Evolutionary conservation across 1,140 invertebrate species (phyloP).

Genomic region (Dinoponera quadriceps): DNA sequence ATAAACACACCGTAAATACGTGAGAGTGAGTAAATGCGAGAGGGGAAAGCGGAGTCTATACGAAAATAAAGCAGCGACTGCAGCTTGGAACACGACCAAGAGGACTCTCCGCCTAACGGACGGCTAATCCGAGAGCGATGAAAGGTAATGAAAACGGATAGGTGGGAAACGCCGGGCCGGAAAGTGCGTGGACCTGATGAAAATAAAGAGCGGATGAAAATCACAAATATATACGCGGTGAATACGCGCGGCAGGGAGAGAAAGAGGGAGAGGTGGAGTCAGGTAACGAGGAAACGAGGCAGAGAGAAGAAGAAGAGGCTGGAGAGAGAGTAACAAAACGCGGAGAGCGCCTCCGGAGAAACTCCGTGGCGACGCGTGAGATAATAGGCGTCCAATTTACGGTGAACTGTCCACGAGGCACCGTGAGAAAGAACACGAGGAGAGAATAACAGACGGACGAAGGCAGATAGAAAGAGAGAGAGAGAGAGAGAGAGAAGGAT

Average conservation of each 20-base stretch:
- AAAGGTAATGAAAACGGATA: conserved; percentile 37
- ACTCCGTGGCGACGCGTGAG: conserved; percentile 40
- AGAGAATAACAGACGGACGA: not conserved
- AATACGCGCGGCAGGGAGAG: not conserved
- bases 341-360: not conserved
- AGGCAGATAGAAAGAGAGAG: conserved; percentile 23
- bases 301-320: not conserved
- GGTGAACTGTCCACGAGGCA: conserved; percentile 42
- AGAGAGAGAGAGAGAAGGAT: not conserved
- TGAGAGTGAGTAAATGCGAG: not conserved
- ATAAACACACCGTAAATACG: not conserved
- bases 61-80: conserved; percentile 31
- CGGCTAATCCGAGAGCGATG: conserved; percentile 43
- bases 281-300: not conserved
- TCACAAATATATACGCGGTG: conserved; percentile 5
- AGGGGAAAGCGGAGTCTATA: not conserved
- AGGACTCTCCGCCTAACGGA: conserved; percentile 31
- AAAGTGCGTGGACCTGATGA: conserved; percentile 6
- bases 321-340: not conserved
- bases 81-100: conserved; percentile 14
- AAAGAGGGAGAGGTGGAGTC: conserved; percentile 16
- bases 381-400: conserved; percentile 63
- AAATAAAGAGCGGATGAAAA: conserved; percentile 10
- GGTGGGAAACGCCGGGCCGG: conserved; percentile 11
- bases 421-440: not conserved